These are phyloP conservation scores for Nomada goodeniana DNA, from an alignment of 2,888 invertebrate genomes.

Conservation along the genomic window DNA sequence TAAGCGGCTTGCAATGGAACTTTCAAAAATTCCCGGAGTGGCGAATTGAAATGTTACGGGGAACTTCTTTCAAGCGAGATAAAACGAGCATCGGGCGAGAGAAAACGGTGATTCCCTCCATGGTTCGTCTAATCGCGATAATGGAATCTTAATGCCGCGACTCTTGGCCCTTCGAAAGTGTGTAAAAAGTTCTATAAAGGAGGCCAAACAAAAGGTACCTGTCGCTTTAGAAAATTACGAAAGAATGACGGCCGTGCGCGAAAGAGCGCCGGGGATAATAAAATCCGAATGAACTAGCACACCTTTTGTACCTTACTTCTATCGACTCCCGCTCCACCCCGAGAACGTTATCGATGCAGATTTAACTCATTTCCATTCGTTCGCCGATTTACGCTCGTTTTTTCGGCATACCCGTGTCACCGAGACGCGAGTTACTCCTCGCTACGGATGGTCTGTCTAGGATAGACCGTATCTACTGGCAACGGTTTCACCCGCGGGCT, in stretches of 20 bases:
- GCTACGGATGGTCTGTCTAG: not conserved
- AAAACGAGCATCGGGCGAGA: slow-evolving; percentile 20
- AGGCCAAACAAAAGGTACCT: slow-evolving; percentile 33
- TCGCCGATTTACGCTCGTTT: slow-evolving; percentile 12
- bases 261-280: slow-evolving; percentile 18
- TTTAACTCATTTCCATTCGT: slow-evolving; percentile 34
- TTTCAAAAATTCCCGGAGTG: slow-evolving; percentile 6
- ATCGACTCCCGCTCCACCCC: not conserved
- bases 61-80: slow-evolving; percentile 1
- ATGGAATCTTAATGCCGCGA: slow-evolving; percentile 65
- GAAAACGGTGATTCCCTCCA: slow-evolving; percentile 3
- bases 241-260: slow-evolving; percentile 31
- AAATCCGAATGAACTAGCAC: slow-evolving; percentile 46
- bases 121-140: slow-evolving; percentile 60
- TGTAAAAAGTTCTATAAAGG: slow-evolving; percentile 51
- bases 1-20: slow-evolving; percentile 1
- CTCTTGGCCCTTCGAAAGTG: slow-evolving; percentile 32
- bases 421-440: slow-evolving; percentile 26
- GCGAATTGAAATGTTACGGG: not conserved
- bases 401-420: slow-evolving; percentile 32
- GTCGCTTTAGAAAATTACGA: slow-evolving; percentile 58
- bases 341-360: slow-evolving; percentile 30
- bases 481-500: not conserved
- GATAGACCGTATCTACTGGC: not conserved
- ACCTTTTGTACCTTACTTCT: slow-evolving; percentile 18